Base-by-base conservation (phyloP, 2,888 invertebrate genomes). In the Apoda limacodes region DNA sequence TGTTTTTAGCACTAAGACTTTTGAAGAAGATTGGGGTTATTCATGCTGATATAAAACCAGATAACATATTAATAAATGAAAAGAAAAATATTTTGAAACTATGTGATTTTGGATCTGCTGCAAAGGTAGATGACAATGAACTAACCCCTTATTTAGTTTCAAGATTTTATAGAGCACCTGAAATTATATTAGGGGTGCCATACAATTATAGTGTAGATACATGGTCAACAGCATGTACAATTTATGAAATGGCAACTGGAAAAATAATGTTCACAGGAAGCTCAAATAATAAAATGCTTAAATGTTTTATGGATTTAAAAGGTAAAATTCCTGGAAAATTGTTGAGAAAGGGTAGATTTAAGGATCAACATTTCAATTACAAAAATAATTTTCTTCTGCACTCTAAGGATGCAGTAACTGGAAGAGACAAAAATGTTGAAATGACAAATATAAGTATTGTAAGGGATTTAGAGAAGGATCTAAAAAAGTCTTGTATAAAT, bases 31-130 rank as follows among this genome's bases (percentile, higher is more conserved):
- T 95, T 45, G 94, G 93, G 46, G 94, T 99, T 47, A 80, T 99
- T 30, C 99, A 99, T 82, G 98, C 97, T 54, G 99, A 99, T 71
- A 96, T 99, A 52, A 99, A 99, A 70, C 99, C 99, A 7, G 99
- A 99, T 66, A 99, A 99, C 69, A 98, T 99, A 70, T 83, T 99
- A 70, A 98, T 99, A 9, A 98, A 96, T 80, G 98, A 98, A 68
- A 95, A 91, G 60, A 98, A 99, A 75, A 83, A 96, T 60, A 86
- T 95, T 34, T 71, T 99, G 52, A 99, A 99, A 74, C 78, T 99
- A 25, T 99, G 99, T 74, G 99, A 99, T 84, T 99, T 99, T 82
- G 99, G 99, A 11, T 98, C 98, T 3, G 97, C 98, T 5, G 90
- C 92, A 7, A 90, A 92, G 60, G 88, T 92, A 11, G 89, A 90